Evolutionary conservation across 2,113 vertebrate species (phyloP), one percentile per base, ranked within the genome.

Genomic region (human): DNA sequence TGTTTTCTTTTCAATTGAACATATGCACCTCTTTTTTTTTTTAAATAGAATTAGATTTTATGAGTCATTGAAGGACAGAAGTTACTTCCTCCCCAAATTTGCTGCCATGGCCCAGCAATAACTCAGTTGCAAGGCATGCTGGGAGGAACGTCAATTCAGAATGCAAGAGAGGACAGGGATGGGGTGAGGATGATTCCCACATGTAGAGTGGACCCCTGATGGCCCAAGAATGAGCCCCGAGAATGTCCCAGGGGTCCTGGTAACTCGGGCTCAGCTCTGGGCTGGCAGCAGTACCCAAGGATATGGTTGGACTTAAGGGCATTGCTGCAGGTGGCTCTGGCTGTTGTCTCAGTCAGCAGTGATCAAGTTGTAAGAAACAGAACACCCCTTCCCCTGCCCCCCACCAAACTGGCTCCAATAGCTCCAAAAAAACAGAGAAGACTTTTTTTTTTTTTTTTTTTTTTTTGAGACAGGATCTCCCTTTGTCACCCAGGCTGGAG

Each of bases 1-100:
- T 98, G 98, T 98, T 98, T 98, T 98, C 97, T 97, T 98, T 98
- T 97, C 97, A 88, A 98, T 98, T 96, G 98, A 98, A 98, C 98
- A 98, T 98, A 98, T 98, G 98, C 72, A 98, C 96, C 90, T 98
- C 96, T 97, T 61, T 97, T 73, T 93, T 94, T 94, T 97, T 91
- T 93, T 75, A 97, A 97, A 97, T 96, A 97, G 97, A 98, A 98
- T 97, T 98, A 97, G 97, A 98, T 97, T 98, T 96, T 96, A 98
- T 98, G 98, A 98, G 98, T 98, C 98, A 98, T 17, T 97, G 97
- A 98, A 98, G 97, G 97, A 98, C 97, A 96, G 95, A 96, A 98
- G 97, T 97, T 97, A 96, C 97, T 97, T 98, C 97, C 97, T 97
- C 95, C 94, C 97, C 95, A 91, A 90, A 98, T 97, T 97, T 90